A percentile compares a stretch with the other conserved stretches of the same genome.
These are phyloP conservation scores for Noctua janthe DNA, from an alignment of 2,888 invertebrate species.

Conservation along the genomic window DNA sequence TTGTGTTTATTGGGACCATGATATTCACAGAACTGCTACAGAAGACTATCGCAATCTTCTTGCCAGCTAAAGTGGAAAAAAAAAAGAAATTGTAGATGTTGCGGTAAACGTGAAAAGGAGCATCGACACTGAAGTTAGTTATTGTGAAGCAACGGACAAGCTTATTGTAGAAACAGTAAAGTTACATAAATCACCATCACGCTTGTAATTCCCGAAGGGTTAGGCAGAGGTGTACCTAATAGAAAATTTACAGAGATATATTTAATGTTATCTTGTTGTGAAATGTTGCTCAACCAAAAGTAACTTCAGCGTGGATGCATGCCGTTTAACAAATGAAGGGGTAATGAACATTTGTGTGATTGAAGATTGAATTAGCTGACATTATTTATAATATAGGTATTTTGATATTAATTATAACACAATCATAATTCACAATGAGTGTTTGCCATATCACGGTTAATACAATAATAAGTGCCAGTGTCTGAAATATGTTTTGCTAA, in stretches of 20 bases:
- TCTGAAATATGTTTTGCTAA: not conserved
- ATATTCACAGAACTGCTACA: conserved; percentile 96
- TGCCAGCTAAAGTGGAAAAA: conserved; percentile 76
- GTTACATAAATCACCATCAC: not conserved
- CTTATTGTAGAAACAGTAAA: not conserved
- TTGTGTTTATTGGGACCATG: conserved; percentile 98
- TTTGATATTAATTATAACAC: not conserved
- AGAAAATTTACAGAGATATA: not conserved
- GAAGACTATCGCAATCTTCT: conserved; percentile 82
- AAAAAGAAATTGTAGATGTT: conserved; percentile 82
- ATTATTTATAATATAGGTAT: not conserved
- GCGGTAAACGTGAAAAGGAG: not conserved
- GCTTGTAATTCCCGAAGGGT: not conserved
- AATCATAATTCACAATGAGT: not conserved
- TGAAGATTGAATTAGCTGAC: conserved; percentile 12
- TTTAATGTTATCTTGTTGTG: not conserved
- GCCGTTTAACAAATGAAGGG: conserved; percentile 1
- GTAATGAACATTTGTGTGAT: not conserved
- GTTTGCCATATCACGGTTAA: conserved; percentile 10
- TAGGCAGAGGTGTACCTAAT: not conserved
- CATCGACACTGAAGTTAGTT: not conserved
- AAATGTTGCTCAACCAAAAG: not conserved
- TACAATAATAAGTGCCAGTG: not conserved
- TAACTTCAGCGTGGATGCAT: not conserved
- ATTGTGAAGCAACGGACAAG: not conserved